phyloP scores from a whole-genome alignment of 2,888 invertebrate genomes.

The Perizoma flavofasciatum region DNA sequence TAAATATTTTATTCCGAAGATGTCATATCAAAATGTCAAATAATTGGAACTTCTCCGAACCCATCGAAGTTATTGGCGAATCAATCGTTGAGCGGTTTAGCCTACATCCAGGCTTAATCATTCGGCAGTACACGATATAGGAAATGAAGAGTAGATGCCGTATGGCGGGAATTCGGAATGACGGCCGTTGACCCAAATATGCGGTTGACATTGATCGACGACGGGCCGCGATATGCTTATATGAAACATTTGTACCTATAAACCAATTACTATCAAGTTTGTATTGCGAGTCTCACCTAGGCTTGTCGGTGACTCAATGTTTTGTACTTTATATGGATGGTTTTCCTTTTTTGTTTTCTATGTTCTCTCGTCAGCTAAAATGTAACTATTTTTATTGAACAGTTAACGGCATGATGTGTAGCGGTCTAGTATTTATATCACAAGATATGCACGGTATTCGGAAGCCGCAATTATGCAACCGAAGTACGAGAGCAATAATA shows the following conservation, averaged over 20 bases:
- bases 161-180: slow-evolving; percentile 73
- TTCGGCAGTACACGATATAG: slow-evolving; percentile 57
- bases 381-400: slow-evolving; percentile 8
- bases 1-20: not conserved
- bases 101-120: slow-evolving; percentile 34
- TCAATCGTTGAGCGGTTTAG: slow-evolving; percentile 11
- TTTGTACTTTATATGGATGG: slow-evolving; percentile 39
- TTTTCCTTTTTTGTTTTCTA: slow-evolving; percentile 42
- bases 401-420: slow-evolving; percentile 17
- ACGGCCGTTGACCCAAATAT: slow-evolving; percentile 82
- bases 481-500: slow-evolving; percentile 59
- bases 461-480: slow-evolving; percentile 60
- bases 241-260: slow-evolving; percentile 67
- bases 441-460: slow-evolving; percentile 51
- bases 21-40: not conserved
- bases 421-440: slow-evolving; percentile 45
- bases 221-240: slow-evolving; percentile 71
- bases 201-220: slow-evolving; percentile 83
- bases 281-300: slow-evolving; percentile 61
- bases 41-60: not conserved
- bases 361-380: slow-evolving; percentile 27
- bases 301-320: slow-evolving; percentile 61
- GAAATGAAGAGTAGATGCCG: slow-evolving; percentile 66
- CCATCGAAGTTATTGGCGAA: slow-evolving; percentile 1
- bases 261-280: slow-evolving; percentile 63